Conservation (phyloP, 2,797 vertebrate species). For the Masticophis lateralis region DNA sequence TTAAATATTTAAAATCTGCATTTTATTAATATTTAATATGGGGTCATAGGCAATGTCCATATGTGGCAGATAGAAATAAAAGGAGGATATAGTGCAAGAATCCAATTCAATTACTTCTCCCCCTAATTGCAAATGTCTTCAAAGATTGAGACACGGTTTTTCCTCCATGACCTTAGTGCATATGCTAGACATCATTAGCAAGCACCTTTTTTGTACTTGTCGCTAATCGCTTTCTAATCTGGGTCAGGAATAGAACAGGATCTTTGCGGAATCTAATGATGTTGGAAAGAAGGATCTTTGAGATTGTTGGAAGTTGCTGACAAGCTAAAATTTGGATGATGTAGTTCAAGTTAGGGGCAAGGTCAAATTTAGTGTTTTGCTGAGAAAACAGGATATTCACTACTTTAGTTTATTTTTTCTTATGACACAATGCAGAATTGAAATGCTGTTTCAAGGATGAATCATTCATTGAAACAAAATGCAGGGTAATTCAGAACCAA, state of each 20-base stretch:
- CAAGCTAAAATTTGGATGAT: neutral
- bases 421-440: neutral
- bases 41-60: slow-evolving; percentile 72
- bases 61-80: slow-evolving; percentile 61
- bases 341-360: neutral
- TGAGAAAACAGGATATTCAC: neutral
- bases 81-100: slow-evolving; percentile 64
- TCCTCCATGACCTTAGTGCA: slow-evolving; percentile 65
- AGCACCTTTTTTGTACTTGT: slow-evolving; percentile 60
- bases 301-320: neutral
- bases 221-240: slow-evolving; percentile 46
- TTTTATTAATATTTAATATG: slow-evolving; percentile 70
- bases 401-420: neutral
- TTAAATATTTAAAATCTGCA: slow-evolving; percentile 72
- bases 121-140: slow-evolving; percentile 70
- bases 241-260: slow-evolving; percentile 4
- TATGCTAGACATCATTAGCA: slow-evolving; percentile 67
- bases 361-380: neutral
- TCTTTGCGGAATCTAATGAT: slow-evolving; percentile 8
- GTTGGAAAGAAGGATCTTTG: slow-evolving; percentile 1
- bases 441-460: neutral
- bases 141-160: slow-evolving; percentile 65
- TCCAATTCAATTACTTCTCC: slow-evolving; percentile 64
- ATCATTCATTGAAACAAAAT: neutral
- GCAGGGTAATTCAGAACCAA: neutral